Percentiles rank a stretch among this genome's conserved stretches.
Evolutionary conservation across 2,113 vertebrate genomes (phyloP).

Genomic region (Vombatus ursinus): DNA sequence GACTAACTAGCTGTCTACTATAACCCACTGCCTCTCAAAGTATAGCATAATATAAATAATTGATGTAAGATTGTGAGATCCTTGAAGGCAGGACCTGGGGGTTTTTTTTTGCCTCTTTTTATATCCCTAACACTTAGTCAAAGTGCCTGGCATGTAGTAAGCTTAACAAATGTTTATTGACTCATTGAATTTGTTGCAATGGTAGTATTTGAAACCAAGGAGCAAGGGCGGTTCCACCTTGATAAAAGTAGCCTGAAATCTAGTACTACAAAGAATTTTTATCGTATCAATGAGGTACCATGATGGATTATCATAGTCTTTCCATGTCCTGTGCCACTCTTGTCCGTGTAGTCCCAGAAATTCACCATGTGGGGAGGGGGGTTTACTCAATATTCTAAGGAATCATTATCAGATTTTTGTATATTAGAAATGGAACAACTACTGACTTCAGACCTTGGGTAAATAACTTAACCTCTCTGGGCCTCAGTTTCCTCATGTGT

Average conservation of each 20-base stretch:
- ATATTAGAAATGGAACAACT: not conserved
- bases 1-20: not conserved
- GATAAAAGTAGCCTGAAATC: conserved; percentile 16
- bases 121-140: not conserved
- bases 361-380: not conserved
- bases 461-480: not conserved
- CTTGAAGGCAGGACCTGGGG: not conserved
- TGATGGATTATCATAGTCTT: not conserved
- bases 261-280: not conserved
- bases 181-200: not conserved
- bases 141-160: not conserved
- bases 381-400: not conserved
- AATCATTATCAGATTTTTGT: not conserved
- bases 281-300: not conserved
- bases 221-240: not conserved
- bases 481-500: not conserved
- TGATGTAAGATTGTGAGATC: not conserved
- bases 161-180: not conserved
- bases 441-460: not conserved
- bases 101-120: not conserved
- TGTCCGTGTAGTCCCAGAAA: not conserved
- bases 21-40: not conserved
- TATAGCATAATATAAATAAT: not conserved
- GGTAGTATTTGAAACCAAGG: not conserved
- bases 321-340: not conserved